Evolutionary conservation across 2,888 invertebrate genomes (phyloP).

Genomic region (Pristionchus arcanus): DNA sequence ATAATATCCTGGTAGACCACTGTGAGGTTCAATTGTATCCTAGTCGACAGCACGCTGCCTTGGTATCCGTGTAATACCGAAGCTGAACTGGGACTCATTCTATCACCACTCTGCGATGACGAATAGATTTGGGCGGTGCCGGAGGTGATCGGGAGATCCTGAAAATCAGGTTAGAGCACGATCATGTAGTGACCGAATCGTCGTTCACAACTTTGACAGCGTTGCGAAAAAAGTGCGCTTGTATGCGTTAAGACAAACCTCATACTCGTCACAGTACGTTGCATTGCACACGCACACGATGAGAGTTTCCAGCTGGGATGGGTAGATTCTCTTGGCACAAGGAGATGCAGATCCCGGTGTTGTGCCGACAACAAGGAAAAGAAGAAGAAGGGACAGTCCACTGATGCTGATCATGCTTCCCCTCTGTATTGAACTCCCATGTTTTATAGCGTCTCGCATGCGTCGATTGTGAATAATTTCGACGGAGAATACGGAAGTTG

Average conservation of each 20-base stretch:
- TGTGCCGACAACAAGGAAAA: no score
- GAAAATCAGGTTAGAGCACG: no score
- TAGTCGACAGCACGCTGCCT: not conserved
- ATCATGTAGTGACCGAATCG: no score
- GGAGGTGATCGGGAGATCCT: not conserved
- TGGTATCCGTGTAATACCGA: not conserved
- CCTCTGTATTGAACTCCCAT: no score
- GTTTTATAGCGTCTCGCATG: no score
- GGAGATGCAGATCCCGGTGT: not conserved
- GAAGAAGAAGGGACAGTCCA: no score
- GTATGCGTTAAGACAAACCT: not conserved
- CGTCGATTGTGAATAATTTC: no score
- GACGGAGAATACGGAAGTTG: no score
- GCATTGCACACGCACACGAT: constrained; percentile 37
- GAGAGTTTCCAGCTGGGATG: not conserved
- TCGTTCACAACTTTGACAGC: no score
- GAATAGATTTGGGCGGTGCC: not conserved
- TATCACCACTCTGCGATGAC: not conserved
- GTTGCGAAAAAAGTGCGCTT: no score
- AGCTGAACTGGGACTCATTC: not conserved
- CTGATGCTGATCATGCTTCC: no score
- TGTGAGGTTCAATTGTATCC: not conserved
- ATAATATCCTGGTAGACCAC: not conserved
- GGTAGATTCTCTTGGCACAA: not conserved
- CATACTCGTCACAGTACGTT: constrained; percentile 36